These are phyloP conservation scores for Papilio polyxenes DNA, from an alignment of 1,140 invertebrate genomes.

Conservation along the genomic window DNA sequence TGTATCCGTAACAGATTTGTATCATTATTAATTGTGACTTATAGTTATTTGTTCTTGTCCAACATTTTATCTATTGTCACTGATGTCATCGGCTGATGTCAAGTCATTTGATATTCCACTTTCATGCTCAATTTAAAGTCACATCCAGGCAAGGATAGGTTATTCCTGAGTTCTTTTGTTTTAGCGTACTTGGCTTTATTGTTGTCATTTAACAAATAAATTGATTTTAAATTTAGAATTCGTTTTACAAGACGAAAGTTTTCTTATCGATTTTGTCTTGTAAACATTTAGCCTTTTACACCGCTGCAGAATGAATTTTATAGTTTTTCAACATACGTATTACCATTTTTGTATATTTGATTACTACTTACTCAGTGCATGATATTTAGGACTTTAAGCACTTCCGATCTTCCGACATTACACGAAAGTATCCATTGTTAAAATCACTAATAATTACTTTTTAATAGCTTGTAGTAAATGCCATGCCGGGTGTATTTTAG, in stretches of 20 bases:
- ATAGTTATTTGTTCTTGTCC: conserved; percentile 44
- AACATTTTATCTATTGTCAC: conserved; percentile 38
- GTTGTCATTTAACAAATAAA: not conserved
- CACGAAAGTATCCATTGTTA: conserved; percentile 20
- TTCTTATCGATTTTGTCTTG: no score
- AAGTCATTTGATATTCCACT: conserved; percentile 45
- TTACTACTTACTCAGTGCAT: not conserved
- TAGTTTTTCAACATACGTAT: not conserved
- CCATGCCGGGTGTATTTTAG: not conserved
- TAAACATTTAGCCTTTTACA: no score
- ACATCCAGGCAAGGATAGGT: not conserved
- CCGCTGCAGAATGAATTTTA: not conserved
- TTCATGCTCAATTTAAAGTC: conserved; percentile 30
- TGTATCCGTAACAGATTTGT: conserved; percentile 42
- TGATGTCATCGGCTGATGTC: conserved; percentile 49
- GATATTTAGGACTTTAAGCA: not conserved
- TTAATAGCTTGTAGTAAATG: conserved; percentile 7
- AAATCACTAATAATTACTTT: conserved; percentile 20
- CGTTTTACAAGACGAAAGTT: no score
- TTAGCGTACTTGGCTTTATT: not conserved
- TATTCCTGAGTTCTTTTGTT: not conserved
- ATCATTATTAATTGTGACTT: conserved; percentile 44
- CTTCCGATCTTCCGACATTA: not conserved
- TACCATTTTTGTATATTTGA: not conserved
- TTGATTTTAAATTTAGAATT: no score